Base-by-base conservation (phyloP, 2,797 vertebrate genomes). In the Typhlichthys subterraneus region DNA sequence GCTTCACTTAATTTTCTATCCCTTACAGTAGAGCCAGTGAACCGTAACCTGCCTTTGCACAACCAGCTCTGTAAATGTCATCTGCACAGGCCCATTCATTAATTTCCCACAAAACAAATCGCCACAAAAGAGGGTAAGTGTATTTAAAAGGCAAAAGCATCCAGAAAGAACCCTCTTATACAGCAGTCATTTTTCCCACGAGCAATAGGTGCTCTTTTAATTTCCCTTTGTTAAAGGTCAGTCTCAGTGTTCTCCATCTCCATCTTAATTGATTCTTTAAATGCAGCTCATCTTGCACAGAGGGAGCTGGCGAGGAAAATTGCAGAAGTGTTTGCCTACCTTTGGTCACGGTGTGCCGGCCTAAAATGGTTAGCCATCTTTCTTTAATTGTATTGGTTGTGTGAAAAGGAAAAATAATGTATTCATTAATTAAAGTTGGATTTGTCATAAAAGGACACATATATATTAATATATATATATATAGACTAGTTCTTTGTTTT, bases 191-290 rank as follows among this genome's bases (percentile, higher is more conserved):
- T 88, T 87, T 86, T 83, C 86, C 91, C 88, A 91, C 65, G 54
- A 93, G 90, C 87, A 63, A 87, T 77, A 85, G 81, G 82, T 92
- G 90, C 90, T 91, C 89, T 92, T 92, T 93, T 92, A 91, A 92
- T 92, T 91, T 90, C 80, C 85, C 82, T 72, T 69, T 81, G 70
- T 70, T 75, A 92, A 92, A 92, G 92, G 91, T 92, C 92, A 92
- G 65, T 71, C 47, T 66, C 86, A 77, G 82, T 90, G 91, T 91
- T 91, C 88, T 90, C 86, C 82, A 88, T 89, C 86, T 90, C 75
- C 71, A 72, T 78, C 72, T 89, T 92, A 92, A 93, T 91, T 92
- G 89, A 93, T 91, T 92, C 83, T 88, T 91, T 87, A 90, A 93
- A 90, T 88, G 87, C 88, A 83, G 71, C 81, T 76, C 67, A 73